Percentiles rank a stretch among this genome's conserved stretches.
These are phyloP conservation scores for Catharus fuscescens DNA, from an alignment of 2,113 vertebrate species.

Conservation along the genomic window DNA sequence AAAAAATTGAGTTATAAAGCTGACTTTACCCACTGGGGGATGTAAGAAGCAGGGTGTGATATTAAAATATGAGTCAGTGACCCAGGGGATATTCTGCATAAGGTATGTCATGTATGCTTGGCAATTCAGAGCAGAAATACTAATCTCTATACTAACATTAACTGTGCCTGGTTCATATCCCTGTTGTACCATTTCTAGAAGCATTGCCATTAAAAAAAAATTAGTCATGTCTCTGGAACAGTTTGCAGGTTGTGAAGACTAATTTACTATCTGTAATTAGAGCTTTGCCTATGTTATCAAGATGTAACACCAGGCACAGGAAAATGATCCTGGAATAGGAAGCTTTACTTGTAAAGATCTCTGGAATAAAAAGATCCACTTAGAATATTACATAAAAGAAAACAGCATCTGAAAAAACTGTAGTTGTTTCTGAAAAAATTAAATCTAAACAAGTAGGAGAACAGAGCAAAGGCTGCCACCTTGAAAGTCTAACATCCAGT, in stretches of 20 bases:
- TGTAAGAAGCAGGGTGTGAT: neutral
- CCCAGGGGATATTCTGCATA: neutral
- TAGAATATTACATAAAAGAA: neutral
- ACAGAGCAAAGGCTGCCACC: neutral
- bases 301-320: neutral
- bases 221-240: constrained; percentile 25
- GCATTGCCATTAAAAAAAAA: neutral
- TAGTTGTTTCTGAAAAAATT: neutral
- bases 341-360: neutral
- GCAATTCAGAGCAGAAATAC: constrained; percentile 23
- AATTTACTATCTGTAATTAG: constrained; percentile 54
- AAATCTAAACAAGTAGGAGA: neutral
- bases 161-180: neutral
- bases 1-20: neutral
- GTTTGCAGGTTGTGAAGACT: constrained; percentile 10
- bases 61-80: constrained; percentile 33
- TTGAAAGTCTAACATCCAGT: neutral
- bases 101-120: neutral
- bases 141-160: neutral
- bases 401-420: neutral
- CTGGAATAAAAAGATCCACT: neutral
- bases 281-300: neutral
- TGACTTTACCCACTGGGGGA: neutral
- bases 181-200: constrained; percentile 9
- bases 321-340: neutral